A percentile compares a stretch with the other conserved stretches of the same genome.
phyloP scores from a whole-genome alignment of 2,888 invertebrate genomes.

The Syritta pipiens region DNA sequence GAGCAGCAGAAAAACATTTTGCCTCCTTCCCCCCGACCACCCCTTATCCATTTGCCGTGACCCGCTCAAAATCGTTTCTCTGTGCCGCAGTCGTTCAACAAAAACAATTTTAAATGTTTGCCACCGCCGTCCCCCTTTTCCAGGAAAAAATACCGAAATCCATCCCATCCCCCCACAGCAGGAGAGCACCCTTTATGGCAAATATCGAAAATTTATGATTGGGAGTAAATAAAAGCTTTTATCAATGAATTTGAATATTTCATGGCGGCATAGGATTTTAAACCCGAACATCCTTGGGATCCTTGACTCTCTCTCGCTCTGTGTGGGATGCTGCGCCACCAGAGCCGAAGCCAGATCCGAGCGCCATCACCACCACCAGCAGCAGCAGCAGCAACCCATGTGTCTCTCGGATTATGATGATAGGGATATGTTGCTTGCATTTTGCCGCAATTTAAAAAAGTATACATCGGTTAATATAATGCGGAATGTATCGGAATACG shows the following conservation, averaged over 20 bases:
- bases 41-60: too few species aligned
- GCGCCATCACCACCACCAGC: neutral
- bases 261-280: constrained; percentile 67
- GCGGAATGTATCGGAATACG: constrained; percentile 46
- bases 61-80: constrained; percentile 43
- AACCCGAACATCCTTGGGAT: constrained; percentile 54
- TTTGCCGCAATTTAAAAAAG: constrained; percentile 64
- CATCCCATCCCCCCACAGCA: neutral
- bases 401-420: constrained; percentile 66
- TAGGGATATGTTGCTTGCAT: constrained; percentile 66
- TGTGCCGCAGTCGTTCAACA: constrained; percentile 23
- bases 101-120: constrained; percentile 61
- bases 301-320: constrained; percentile 28
- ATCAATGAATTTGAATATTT: constrained; percentile 70
- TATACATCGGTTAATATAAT: constrained; percentile 65
- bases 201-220: constrained; percentile 69
- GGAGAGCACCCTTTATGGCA: constrained; percentile 63
- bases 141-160: constrained; percentile 9
- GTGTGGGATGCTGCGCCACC: constrained; percentile 46
- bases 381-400: constrained; percentile 42
- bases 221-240: constrained; percentile 70
- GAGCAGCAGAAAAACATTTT: constrained; percentile 37
- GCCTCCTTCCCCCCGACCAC: constrained; percentile 44
- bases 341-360: neutral
- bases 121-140: constrained; percentile 21